phyloP scores from a whole-genome alignment of 92 coral and sea anemone genomes.

The Epizoanthus ramosus region DNA sequence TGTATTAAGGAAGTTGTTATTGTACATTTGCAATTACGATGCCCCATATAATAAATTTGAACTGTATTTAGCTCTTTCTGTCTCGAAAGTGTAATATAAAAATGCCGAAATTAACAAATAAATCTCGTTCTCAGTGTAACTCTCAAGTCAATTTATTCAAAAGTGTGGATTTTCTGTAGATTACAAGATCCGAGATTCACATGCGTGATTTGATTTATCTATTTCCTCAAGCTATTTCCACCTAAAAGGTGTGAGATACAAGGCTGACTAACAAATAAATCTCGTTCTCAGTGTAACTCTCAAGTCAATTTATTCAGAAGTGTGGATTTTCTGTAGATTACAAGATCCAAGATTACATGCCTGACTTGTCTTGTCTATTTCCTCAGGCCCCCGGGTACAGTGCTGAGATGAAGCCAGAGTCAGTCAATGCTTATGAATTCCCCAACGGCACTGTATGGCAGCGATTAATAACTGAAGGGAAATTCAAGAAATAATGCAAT shows the following conservation, averaged over 20 bases:
- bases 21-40: too few species aligned
- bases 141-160: background rate
- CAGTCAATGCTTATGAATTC: conserved; percentile 75
- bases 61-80: background rate
- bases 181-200: too few species aligned
- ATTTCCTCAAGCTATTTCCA: background rate
- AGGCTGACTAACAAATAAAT: too few species aligned
- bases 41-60: too few species aligned
- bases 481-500: conserved; percentile 21
- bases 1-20: too few species aligned
- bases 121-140: too few species aligned
- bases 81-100: background rate
- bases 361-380: background rate
- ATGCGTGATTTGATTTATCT: too few species aligned
- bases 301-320: background rate
- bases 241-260: background rate
- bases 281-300: too few species aligned
- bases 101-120: too few species aligned
- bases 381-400: conserved; percentile 89
- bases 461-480: conserved; percentile 57
- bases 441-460: conserved; percentile 84
- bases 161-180: too few species aligned
- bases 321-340: too few species aligned
- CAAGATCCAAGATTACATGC: too few species aligned
- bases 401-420: conserved; percentile 78